Evolutionary conservation across 2,888 invertebrate genomes (phyloP).

Genomic region (Coenonympha arcania): DNA sequence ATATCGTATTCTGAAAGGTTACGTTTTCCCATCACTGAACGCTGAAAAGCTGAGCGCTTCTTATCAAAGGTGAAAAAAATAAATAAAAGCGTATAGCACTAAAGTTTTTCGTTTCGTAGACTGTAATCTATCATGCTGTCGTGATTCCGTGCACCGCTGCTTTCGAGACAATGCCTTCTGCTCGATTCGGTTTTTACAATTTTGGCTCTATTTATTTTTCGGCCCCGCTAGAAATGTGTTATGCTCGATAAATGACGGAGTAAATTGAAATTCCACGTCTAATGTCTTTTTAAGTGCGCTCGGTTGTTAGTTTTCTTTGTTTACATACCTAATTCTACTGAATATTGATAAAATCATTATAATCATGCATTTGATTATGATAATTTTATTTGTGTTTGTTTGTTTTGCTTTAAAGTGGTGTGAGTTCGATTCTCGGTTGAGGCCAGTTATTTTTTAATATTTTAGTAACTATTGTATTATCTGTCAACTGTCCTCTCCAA

Average conservation of each 20-base stretch:
- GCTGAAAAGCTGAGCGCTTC: neutral
- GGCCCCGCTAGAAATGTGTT: neutral
- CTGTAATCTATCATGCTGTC: slow-evolving; percentile 20
- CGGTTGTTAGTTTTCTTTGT: no score
- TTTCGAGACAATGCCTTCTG: slow-evolving; percentile 17
- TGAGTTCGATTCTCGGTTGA: no score
- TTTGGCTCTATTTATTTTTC: slow-evolving; percentile 8
- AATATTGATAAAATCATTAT: neutral
- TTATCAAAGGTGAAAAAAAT: neutral
- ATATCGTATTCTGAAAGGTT: no score
- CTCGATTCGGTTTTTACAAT: slow-evolving; percentile 10
- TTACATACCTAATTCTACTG: no score
- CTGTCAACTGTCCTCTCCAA: no score
- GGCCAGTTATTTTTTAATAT: no score
- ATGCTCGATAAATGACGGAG: neutral
- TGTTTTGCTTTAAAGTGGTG: no score
- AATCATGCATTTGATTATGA: no score
- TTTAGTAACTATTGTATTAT: no score
- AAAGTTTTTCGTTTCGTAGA: slow-evolving; percentile 6
- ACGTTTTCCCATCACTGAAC: no score
- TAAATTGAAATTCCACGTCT: neutral
- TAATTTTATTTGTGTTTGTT: no score
- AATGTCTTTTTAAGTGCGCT: neutral
- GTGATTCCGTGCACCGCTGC: slow-evolving; percentile 15
- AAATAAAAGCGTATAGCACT: neutral